A percentile compares a stretch with the other conserved stretches of the same genome.
phyloP scores from a whole-genome alignment of 2,797 vertebrate genomes.

The Huso huso region DNA sequence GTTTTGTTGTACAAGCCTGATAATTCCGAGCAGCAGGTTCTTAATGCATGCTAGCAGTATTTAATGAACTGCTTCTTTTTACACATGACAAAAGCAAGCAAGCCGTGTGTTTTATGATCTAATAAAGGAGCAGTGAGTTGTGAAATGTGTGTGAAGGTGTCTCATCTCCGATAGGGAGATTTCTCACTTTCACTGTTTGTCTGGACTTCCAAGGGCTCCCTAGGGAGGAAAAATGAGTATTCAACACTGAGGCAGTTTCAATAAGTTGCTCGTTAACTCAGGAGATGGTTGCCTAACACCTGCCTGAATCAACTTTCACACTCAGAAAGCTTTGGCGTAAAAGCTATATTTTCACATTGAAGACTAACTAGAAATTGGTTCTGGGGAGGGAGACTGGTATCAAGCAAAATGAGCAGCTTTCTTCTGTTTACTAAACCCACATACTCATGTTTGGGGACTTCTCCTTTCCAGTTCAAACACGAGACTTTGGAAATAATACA shows the following conservation, averaged over 20 bases:
- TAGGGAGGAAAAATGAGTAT: constrained; percentile 54
- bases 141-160: constrained; percentile 55
- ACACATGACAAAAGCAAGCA: constrained; percentile 59
- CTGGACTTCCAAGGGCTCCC: constrained; percentile 64
- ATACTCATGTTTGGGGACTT: too few species aligned
- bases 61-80: constrained; percentile 63
- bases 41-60: constrained; percentile 45
- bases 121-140: constrained; percentile 61
- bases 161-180: constrained; percentile 61
- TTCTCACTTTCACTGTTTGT: constrained; percentile 36
- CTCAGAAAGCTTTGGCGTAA: too few species aligned
- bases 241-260: not conserved
- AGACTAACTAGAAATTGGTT: too few species aligned
- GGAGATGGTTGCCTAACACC: not conserved
- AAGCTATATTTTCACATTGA: too few species aligned
- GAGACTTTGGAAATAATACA: too few species aligned
- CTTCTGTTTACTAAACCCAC: too few species aligned
- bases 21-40: not conserved
- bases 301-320: not conserved
- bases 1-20: too few species aligned
- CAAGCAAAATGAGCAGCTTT: too few species aligned
- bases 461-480: too few species aligned
- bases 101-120: constrained; percentile 66
- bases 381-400: too few species aligned
- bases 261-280: not conserved